Evolutionary conservation across 2,113 vertebrate genomes (phyloP).

Genomic region (Pagrus major): DNA sequence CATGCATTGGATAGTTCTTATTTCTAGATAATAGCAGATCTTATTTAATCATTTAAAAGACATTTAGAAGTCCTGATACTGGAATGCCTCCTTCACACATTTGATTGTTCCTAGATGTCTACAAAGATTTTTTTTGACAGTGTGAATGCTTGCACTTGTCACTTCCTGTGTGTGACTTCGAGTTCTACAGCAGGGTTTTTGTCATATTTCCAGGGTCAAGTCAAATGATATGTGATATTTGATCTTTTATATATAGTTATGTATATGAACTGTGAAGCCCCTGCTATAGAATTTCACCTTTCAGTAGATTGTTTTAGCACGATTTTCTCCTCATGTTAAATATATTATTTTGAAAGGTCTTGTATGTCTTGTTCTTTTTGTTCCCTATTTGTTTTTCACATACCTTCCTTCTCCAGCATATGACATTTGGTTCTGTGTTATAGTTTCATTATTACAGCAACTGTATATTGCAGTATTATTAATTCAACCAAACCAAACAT

Average conservation of each 20-base stretch:
- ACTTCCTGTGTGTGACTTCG: neutral
- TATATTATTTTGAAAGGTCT: neutral
- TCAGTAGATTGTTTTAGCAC: neutral
- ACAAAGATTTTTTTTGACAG: neutral
- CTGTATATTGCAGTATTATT: neutral
- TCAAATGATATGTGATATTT: neutral
- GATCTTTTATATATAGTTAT: neutral
- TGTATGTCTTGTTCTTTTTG: neutral
- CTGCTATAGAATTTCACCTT: constrained; percentile 21
- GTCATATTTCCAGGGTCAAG: neutral
- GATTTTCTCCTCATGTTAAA: neutral
- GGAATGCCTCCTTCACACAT: neutral
- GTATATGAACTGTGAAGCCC: neutral
- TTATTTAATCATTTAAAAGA: neutral
- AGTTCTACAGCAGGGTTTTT: constrained; percentile 32
- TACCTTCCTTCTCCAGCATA: neutral
- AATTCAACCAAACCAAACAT: neutral
- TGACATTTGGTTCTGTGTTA: neutral
- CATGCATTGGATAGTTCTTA: constrained; percentile 3
- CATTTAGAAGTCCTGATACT: neutral
- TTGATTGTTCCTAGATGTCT: neutral
- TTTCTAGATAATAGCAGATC: neutral
- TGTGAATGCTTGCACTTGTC: neutral
- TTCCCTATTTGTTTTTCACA: neutral
- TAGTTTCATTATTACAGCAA: constrained; percentile 1